Evolutionary conservation across 2,797 vertebrate genomes (phyloP).

Genomic region (Orestias chungarensis): DNA sequence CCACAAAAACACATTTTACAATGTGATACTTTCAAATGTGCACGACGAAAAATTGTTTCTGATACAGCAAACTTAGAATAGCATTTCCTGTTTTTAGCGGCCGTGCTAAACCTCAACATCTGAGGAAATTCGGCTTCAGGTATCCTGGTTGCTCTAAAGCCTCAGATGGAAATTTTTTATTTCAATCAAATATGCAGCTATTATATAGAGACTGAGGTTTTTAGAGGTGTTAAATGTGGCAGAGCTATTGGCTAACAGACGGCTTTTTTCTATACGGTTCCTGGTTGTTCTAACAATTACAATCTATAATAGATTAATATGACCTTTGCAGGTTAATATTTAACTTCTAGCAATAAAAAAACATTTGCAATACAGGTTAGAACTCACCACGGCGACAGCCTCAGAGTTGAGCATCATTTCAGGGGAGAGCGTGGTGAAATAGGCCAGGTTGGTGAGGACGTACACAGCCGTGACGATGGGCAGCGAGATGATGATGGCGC

Average conservation of each 20-base stretch:
- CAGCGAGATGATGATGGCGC: constrained; percentile 96
- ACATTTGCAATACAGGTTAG: neutral
- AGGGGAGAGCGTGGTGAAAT: constrained; percentile 91
- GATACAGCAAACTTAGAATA: too few relatives aligned
- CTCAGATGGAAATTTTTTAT: too few relatives aligned
- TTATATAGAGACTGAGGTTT: too few relatives aligned
- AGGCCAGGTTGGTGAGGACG: constrained; percentile 96
- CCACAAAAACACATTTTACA: too few relatives aligned
- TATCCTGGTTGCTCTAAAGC: too few relatives aligned
- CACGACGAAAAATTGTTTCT: too few relatives aligned
- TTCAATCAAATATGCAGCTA: too few relatives aligned
- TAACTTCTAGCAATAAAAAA: neutral
- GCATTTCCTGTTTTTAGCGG: too few relatives aligned
- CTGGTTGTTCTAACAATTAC: neutral
- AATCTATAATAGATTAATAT: neutral
- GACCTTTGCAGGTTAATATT: neutral
- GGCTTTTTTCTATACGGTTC: too few relatives aligned
- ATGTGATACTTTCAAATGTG: too few relatives aligned
- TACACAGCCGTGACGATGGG: constrained; percentile 95
- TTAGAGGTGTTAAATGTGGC: neutral
- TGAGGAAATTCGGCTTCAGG: too few relatives aligned
- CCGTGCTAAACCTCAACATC: too few relatives aligned
- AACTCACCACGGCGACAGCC: constrained; percentile 92
- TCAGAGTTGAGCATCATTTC: constrained; percentile 88
- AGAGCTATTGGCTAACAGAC: neutral